Evolutionary conservation across 2,888 invertebrate genomes (phyloP).

Genomic region (Sphaerophoria taeniata): DNA sequence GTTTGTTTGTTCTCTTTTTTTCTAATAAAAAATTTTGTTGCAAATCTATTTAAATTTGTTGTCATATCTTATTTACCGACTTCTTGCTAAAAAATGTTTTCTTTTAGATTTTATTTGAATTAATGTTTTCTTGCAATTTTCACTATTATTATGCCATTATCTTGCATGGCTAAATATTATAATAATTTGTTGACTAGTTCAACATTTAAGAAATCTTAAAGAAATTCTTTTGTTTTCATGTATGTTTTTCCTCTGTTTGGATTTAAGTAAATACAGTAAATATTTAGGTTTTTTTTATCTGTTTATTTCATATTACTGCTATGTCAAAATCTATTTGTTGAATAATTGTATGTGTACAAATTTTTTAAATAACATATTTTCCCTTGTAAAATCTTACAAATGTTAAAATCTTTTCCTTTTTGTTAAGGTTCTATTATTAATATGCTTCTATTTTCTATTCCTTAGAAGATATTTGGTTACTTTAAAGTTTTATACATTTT

Average conservation of each 20-base stretch:
- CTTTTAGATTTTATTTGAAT: slow-evolving; percentile 16
- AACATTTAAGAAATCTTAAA: slow-evolving; percentile 50
- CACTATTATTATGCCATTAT: slow-evolving; percentile 56
- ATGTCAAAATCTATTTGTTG: slow-evolving; percentile 65
- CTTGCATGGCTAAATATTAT: slow-evolving; percentile 47
- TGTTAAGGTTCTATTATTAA: slow-evolving; percentile 38
- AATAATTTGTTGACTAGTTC: slow-evolving; percentile 53
- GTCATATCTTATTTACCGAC: slow-evolving; percentile 9
- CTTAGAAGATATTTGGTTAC: slow-evolving; percentile 54
- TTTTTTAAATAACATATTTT: slow-evolving; percentile 72
- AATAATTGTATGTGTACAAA: slow-evolving; percentile 71
- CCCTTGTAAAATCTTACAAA: slow-evolving; percentile 74
- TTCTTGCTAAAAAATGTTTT: slow-evolving; percentile 55
- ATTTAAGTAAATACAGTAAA: slow-evolving; percentile 72
- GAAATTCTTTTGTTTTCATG: slow-evolving; percentile 27
- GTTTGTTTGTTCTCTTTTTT: slow-evolving; percentile 32
- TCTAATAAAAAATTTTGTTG: slow-evolving; percentile 66
- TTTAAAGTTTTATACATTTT: slow-evolving; percentile 67
- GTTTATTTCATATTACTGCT: slow-evolving; percentile 65
- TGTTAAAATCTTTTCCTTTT: slow-evolving; percentile 66
- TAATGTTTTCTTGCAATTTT: slow-evolving; percentile 51
- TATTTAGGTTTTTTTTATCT: slow-evolving; percentile 56
- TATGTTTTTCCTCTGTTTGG: no score
- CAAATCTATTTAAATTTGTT: slow-evolving; percentile 46
- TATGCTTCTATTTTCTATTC: slow-evolving; percentile 52